Percentiles rank a stretch among this genome's conserved stretches.
Evolutionary conservation across 2,797 vertebrate genomes (phyloP).

Genomic region (Caiman crocodilus): DNA sequence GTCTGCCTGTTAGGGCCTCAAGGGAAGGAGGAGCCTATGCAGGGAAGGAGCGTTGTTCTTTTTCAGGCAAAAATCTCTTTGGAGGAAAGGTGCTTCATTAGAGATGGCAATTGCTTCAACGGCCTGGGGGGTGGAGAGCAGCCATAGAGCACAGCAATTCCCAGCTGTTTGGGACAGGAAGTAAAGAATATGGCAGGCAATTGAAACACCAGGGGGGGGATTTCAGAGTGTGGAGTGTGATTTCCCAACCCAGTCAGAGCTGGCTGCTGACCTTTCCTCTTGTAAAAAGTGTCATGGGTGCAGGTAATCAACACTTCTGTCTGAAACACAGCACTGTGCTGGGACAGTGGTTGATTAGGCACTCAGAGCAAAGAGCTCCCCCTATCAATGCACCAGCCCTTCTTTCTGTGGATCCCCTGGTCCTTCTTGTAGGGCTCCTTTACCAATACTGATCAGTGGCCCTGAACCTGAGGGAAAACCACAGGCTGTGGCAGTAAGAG

Average conservation of each 20-base stretch:
- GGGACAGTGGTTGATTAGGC: neutral
- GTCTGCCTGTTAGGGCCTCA: conserved; percentile 6
- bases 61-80: neutral
- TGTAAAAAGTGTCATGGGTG: neutral
- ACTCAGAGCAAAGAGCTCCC: neutral
- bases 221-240: neutral
- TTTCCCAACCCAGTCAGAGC: neutral
- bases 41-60: conserved; percentile 26
- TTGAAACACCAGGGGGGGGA: neutral
- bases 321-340: neutral
- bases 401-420: neutral
- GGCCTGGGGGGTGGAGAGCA: conserved; percentile 27
- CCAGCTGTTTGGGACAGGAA: conserved; percentile 23
- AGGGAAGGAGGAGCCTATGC: conserved; percentile 46
- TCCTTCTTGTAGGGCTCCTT: neutral
- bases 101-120: conserved; percentile 8
- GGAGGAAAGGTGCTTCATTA: neutral
- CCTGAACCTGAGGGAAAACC: neutral
- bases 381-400: neutral
- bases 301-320: neutral
- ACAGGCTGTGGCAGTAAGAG: accelerated
- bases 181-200: neutral
- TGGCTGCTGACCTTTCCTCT: neutral
- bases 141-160: neutral
- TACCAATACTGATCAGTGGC: neutral